Percentiles rank a stretch among this genome's conserved stretches.
phyloP scores from a whole-genome alignment of 2,888 invertebrate genomes.

The Stramonita haemastoma region DNA sequence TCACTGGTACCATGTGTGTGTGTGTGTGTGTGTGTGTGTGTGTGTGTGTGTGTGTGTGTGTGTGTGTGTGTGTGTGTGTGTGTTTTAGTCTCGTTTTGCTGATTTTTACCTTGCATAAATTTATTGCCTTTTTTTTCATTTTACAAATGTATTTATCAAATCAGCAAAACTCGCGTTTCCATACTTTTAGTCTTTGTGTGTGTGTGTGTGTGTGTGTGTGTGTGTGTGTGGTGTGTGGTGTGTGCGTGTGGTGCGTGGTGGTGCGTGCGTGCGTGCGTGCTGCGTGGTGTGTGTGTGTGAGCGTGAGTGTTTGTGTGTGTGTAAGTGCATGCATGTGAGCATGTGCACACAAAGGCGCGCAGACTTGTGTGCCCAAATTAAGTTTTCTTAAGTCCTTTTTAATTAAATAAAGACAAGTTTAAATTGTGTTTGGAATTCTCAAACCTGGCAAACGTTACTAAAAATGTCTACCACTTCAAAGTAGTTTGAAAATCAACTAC shows the following conservation, averaged over 20 bases:
- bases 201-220: slow-evolving; percentile 31
- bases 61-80: slow-evolving; percentile 11
- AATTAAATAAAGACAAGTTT: too few species aligned
- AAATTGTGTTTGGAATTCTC: too few species aligned
- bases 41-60: slow-evolving; percentile 7
- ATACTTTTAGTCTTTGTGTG: slow-evolving; percentile 18
- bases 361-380: background rate
- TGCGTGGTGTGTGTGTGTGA: slow-evolving; percentile 38
- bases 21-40: background rate
- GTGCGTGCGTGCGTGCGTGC: slow-evolving; percentile 33
- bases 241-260: slow-evolving; percentile 27
- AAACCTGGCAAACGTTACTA: too few species aligned
- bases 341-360: background rate
- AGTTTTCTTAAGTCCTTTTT: too few species aligned
- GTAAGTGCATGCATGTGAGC: background rate
- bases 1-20: background rate
- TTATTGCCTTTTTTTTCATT: background rate
- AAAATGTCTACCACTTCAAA: too few species aligned
- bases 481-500: too few species aligned
- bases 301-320: slow-evolving; percentile 30
- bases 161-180: background rate
- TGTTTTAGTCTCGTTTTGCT: background rate
- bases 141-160: background rate
- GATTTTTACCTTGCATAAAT: background rate
- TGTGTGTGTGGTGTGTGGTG: slow-evolving; percentile 4